These are phyloP conservation scores for Tarsius wallacei DNA, from an alignment of 2,797 vertebrate genomes.

Conservation along the genomic window DNA sequence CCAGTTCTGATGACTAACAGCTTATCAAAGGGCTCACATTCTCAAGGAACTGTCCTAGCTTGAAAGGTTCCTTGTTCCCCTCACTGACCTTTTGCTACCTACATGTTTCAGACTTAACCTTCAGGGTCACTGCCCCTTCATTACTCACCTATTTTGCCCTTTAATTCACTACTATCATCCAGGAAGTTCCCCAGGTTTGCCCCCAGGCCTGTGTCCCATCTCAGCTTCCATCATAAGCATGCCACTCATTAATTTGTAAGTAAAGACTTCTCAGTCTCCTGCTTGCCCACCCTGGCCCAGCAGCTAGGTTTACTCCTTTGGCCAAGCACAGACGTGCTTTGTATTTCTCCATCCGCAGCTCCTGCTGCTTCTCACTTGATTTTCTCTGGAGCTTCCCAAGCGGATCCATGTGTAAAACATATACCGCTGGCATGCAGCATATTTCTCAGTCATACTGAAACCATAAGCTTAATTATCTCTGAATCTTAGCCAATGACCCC, in stretches of 20 bases:
- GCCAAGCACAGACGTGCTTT: neutral
- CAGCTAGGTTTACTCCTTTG: neutral
- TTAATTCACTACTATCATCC: slow-evolving; percentile 32
- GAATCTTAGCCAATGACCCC: slow-evolving; percentile 19
- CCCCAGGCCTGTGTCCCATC: slow-evolving; percentile 36
- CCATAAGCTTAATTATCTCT: neutral
- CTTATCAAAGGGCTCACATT: neutral
- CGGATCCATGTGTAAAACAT: neutral
- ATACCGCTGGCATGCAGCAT: neutral
- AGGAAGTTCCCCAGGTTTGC: neutral
- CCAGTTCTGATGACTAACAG: neutral
- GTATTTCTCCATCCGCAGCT: neutral
- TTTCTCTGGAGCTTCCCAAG: neutral
- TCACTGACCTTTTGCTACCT: slow-evolving; percentile 33
- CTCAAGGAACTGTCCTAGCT: neutral
- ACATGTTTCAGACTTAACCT: slow-evolving; percentile 50
- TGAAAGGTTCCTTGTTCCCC: neutral
- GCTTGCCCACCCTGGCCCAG: neutral
- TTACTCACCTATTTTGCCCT: neutral
- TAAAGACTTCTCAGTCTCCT: neutral
- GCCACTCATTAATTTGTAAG: too few species aligned
- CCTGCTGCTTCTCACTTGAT: slow-evolving; percentile 4
- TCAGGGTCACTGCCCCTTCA: neutral
- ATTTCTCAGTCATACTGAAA: slow-evolving; percentile 31
- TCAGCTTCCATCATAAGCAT: neutral